A percentile compares a stretch with the other conserved stretches of the same genome.
These are phyloP conservation scores for Rhagoletis pomonella DNA, from an alignment of 1,140 invertebrate genomes.

Conservation along the genomic window DNA sequence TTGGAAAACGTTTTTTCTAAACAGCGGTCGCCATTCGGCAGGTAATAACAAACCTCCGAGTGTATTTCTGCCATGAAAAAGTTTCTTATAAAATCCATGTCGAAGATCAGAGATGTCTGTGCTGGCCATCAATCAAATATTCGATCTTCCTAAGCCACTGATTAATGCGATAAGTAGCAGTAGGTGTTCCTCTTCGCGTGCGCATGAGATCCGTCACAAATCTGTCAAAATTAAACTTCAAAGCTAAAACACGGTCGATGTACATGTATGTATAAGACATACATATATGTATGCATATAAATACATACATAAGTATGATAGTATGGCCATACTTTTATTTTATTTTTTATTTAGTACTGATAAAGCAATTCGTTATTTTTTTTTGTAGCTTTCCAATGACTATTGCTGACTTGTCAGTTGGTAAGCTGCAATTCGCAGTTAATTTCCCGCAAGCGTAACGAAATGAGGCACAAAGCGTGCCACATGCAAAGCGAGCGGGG, in stretches of 20 bases:
- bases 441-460: slow-evolving; percentile 71
- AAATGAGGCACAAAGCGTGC: slow-evolving; percentile 67
- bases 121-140: no score
- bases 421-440: slow-evolving; percentile 65
- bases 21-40: no score
- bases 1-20: no score
- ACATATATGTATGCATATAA: background rate
- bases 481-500: slow-evolving; percentile 23
- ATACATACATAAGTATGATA: background rate
- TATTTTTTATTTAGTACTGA: no score
- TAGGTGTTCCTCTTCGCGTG: background rate
- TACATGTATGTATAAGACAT: background rate
- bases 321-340: no score
- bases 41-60: no score
- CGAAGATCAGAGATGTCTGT: no score
- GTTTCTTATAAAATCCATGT: no score
- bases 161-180: background rate
- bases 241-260: background rate
- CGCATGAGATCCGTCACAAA: slow-evolving; percentile 32
- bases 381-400: background rate
- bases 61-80: no score
- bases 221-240: slow-evolving; percentile 47
- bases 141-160: background rate
- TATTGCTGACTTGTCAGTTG: background rate
- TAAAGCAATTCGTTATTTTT: no score